These are phyloP conservation scores for Luperina nickerlii DNA, from an alignment of 2,888 invertebrate species.

Conservation along the genomic window DNA sequence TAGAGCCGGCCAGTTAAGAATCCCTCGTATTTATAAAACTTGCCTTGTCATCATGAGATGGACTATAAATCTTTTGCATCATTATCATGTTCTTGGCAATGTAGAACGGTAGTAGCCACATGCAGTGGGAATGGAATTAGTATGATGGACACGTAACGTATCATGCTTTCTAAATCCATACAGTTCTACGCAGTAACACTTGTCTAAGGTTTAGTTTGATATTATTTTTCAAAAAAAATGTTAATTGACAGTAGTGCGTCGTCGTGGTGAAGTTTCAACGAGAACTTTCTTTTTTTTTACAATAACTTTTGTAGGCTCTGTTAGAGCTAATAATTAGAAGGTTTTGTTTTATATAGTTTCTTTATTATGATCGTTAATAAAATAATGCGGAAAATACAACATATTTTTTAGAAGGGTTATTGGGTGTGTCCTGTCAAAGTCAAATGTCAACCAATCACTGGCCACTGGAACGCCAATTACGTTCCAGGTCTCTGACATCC, in stretches of 20 bases:
- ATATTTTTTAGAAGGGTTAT: no score
- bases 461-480: no score
- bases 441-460: no score
- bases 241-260: neutral
- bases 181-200: slow-evolving; percentile 2
- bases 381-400: no score
- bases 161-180: slow-evolving; percentile 42
- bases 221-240: neutral
- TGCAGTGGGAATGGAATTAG: slow-evolving; percentile 38
- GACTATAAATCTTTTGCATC: slow-evolving; percentile 43
- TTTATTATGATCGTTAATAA: no score
- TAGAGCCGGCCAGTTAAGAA: slow-evolving; percentile 25
- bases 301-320: no score
- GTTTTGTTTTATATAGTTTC: no score
- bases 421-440: no score
- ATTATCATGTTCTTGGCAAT: slow-evolving; percentile 56
- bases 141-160: slow-evolving; percentile 25
- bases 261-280: neutral
- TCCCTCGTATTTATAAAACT: slow-evolving; percentile 53
- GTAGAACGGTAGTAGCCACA: slow-evolving; percentile 27
- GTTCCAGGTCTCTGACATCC: no score
- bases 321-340: no score
- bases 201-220: neutral
- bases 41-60: slow-evolving; percentile 30
- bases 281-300: slow-evolving; percentile 56